Evolutionary conservation across 2,797 vertebrate species (phyloP).

Genomic region (Melopsittacus undulatus): DNA sequence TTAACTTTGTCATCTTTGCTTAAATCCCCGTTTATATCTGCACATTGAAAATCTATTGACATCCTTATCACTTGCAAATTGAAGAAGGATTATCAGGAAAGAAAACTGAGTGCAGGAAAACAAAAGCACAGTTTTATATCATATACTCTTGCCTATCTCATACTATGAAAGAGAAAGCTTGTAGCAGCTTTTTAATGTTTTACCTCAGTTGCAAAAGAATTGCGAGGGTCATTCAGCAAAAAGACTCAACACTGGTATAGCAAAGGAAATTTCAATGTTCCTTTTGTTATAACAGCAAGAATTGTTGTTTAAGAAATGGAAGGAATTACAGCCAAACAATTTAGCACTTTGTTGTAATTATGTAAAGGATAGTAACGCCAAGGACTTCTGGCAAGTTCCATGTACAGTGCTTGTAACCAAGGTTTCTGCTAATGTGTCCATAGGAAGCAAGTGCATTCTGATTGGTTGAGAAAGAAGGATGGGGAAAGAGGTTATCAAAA

Average conservation of each 20-base stretch:
- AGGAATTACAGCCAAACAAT: not conserved
- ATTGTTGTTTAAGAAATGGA: not conserved
- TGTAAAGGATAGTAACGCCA: not conserved
- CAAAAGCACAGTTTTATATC: not conserved
- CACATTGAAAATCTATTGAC: not conserved
- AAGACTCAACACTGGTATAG: not conserved
- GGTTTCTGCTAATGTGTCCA: not conserved
- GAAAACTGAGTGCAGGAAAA: not conserved
- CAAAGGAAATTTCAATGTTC: not conserved
- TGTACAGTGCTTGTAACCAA: not conserved
- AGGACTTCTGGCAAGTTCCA: not conserved
- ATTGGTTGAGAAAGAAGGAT: not conserved
- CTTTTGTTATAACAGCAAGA: not conserved
- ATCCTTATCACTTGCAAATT: not conserved
- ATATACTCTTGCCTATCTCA: not conserved
- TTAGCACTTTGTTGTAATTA: not conserved
- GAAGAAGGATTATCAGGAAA: not conserved
- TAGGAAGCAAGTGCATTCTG: not conserved
- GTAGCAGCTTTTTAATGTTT: not conserved
- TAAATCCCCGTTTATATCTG: not conserved
- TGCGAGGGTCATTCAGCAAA: not conserved
- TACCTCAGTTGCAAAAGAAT: not conserved
- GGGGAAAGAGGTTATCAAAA: not conserved
- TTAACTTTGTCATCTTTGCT: not conserved
- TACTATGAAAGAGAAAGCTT: not conserved